Evolutionary conservation across 1,140 invertebrate genomes (phyloP).

Genomic region (Oncopodura yosiiana): DNA sequence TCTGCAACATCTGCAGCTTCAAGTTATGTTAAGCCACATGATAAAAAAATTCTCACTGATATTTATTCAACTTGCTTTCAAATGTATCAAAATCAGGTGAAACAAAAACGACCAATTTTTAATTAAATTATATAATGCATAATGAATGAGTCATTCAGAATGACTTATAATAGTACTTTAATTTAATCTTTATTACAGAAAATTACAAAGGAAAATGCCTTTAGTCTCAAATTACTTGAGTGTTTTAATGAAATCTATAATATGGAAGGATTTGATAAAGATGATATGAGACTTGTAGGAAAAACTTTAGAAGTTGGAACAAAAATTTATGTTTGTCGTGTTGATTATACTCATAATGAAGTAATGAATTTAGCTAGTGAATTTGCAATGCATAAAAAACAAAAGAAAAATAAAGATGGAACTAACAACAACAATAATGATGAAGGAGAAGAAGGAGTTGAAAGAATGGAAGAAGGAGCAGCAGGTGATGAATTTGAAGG

Average conservation of each 20-base stretch:
- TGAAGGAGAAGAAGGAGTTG: background rate
- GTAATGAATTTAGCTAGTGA: slow-evolving; percentile 23
- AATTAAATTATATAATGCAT: too few species aligned
- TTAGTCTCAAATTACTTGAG: slow-evolving; percentile 22
- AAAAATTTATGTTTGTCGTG: slow-evolving; percentile 32
- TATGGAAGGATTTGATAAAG: slow-evolving; percentile 17
- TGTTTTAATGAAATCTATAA: slow-evolving; percentile 21
- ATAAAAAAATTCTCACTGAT: too few species aligned
- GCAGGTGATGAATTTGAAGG: background rate
- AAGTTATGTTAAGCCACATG: too few species aligned
- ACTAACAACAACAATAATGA: slow-evolving; percentile 1
- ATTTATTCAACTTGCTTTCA: too few species aligned
- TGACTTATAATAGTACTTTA: background rate
- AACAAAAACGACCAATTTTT: too few species aligned
- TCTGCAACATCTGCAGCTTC: too few species aligned
- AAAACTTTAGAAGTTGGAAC: slow-evolving; percentile 28
- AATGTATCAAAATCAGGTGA: too few species aligned
- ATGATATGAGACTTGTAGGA: slow-evolving; percentile 17
- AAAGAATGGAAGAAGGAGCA: background rate
- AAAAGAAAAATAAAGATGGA: slow-evolving; percentile 11
- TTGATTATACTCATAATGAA: slow-evolving; percentile 22
- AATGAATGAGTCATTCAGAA: too few species aligned
- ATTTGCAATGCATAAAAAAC: slow-evolving; percentile 17
- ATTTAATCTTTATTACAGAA: slow-evolving; percentile 13
- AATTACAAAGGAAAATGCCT: slow-evolving; percentile 27